A percentile compares a stretch with the other conserved stretches of the same genome.
Evolutionary conservation across 2,113 vertebrate species (phyloP).

Genomic region (Cyprinodon variegatus): DNA sequence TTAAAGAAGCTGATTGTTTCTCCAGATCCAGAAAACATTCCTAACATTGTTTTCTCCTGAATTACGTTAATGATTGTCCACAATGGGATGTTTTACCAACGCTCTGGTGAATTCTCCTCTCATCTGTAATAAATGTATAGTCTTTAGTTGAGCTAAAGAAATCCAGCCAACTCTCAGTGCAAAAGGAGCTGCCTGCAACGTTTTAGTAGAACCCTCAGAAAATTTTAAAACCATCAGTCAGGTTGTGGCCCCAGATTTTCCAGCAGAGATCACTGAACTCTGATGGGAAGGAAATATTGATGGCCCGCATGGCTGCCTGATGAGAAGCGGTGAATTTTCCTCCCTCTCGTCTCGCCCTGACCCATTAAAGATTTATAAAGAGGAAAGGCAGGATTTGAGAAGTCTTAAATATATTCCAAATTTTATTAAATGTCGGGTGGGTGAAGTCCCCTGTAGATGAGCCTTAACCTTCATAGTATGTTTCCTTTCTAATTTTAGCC

Average conservation of each 20-base stretch:
- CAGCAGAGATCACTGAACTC: constrained; percentile 46
- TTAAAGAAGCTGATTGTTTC: too few relatives aligned
- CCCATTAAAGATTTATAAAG: constrained; percentile 24
- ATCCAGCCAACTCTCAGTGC: not conserved
- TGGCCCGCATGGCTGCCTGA: constrained; percentile 33
- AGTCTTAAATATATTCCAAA: constrained; percentile 18
- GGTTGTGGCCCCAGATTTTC: constrained; percentile 13
- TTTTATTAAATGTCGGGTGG: constrained; percentile 28
- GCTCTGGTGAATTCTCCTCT: not conserved
- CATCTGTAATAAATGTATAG: not conserved
- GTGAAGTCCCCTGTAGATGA: constrained; percentile 7
- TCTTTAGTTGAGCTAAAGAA: constrained; percentile 1
- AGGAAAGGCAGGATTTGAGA: constrained; percentile 1
- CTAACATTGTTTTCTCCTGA: too few relatives aligned
- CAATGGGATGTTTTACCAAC: too few relatives aligned
- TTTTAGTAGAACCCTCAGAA: constrained; percentile 16
- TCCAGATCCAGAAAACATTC: too few relatives aligned
- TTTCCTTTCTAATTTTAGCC: constrained; percentile 32
- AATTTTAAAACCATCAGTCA: constrained; percentile 42
- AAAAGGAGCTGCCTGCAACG: constrained; percentile 15
- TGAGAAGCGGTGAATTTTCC: constrained; percentile 2
- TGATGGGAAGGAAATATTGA: constrained; percentile 57
- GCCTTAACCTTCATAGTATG: constrained; percentile 25
- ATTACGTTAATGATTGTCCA: too few relatives aligned
- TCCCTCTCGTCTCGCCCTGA: constrained; percentile 8